phyloP scores from a whole-genome alignment of 1,140 invertebrate species.

The Zeugodacus cucurbitae region DNA sequence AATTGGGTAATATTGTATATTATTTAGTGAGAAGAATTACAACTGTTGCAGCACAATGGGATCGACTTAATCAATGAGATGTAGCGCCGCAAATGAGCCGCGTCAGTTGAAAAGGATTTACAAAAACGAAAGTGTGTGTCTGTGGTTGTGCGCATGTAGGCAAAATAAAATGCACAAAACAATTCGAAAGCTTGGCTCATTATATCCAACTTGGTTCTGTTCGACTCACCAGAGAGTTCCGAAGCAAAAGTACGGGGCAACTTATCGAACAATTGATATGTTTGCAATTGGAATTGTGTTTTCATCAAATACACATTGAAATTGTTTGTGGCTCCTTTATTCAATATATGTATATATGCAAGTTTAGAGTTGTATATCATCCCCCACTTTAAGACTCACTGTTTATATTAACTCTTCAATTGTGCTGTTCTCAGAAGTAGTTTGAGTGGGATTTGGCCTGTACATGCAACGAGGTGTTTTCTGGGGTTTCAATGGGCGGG shows the following conservation, averaged over 20 bases:
- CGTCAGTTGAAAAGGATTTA: not conserved
- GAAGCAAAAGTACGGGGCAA: not conserved
- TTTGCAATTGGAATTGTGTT: constrained; percentile 31
- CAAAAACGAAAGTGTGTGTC: not conserved
- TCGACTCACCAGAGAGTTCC: not conserved
- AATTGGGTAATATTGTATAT: no score
- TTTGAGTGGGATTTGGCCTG: not conserved
- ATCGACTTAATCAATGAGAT: not conserved
- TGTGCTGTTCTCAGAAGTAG: not conserved
- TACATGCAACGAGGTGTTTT: not conserved
- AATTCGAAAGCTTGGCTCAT: not conserved
- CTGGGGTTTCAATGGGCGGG: not conserved
- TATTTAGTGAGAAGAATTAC: no score
- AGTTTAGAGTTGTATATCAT: not conserved
- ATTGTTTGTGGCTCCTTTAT: not conserved
- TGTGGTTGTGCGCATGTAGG: not conserved
- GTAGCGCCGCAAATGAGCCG: not conserved
- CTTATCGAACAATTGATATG: constrained; percentile 4
- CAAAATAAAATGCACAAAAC: not conserved
- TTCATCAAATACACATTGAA: not conserved
- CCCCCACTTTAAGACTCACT: not conserved
- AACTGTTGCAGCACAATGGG: no score
- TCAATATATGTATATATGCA: not conserved
- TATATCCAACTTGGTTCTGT: not conserved
- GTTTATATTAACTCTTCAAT: not conserved